Conservation (phyloP, 2,888 invertebrate genomes). For the Drosophila ezoana region DNA sequence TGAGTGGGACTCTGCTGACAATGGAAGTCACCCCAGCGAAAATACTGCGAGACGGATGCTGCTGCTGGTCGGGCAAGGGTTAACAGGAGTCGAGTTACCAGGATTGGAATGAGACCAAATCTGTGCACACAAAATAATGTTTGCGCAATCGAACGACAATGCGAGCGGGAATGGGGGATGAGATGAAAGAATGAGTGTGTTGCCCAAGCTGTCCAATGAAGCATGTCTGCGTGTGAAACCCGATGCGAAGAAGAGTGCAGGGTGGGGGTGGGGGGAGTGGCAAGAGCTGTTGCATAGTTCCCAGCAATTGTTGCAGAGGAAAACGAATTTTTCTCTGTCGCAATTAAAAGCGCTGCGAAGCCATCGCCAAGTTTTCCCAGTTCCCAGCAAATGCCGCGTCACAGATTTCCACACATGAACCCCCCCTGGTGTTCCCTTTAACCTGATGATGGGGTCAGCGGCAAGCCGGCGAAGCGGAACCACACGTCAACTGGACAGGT, state of each 20-base stretch:
- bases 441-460: conserved; percentile 44
- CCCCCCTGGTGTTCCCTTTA: neutral
- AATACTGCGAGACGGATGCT: conserved; percentile 26
- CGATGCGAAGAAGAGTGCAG: conserved; percentile 28
- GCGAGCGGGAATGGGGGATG: conserved; percentile 15
- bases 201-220: conserved; percentile 62
- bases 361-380: conserved; percentile 58
- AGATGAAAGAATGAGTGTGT: conserved; percentile 27
- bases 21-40: conserved; percentile 58
- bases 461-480: conserved; percentile 67
- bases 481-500: conserved; percentile 77
- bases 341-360: conserved; percentile 64
- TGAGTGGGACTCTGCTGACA: conserved; percentile 35
- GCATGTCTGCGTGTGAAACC: conserved; percentile 76
- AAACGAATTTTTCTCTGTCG: conserved; percentile 65
- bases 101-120: conserved; percentile 44
- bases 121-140: conserved; percentile 68
- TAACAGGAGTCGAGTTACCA: conserved; percentile 69
- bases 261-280: neutral
- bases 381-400: conserved; percentile 75
- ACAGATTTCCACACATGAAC: conserved; percentile 73
- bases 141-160: conserved; percentile 76
- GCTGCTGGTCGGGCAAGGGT: conserved; percentile 58
- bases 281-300: conserved; percentile 40
- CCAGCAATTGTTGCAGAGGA: conserved; percentile 68